Percentiles rank a stretch among this genome's conserved stretches.
These are phyloP conservation scores for Alethe castanea DNA, from an alignment of 2,113 vertebrate genomes.

Conservation along the genomic window DNA sequence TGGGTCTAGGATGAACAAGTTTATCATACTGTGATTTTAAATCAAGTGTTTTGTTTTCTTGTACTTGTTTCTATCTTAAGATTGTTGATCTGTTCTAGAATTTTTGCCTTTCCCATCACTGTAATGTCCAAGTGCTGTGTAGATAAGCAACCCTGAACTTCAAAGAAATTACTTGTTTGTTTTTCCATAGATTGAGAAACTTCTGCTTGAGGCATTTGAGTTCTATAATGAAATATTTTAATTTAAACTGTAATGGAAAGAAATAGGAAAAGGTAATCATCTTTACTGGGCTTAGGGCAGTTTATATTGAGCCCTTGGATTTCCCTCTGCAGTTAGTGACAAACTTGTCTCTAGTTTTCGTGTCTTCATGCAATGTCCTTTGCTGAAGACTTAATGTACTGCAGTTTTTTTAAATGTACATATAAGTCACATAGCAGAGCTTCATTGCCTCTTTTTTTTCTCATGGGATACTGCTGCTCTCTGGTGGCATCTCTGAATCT, in stretches of 20 bases:
- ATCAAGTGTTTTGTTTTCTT: neutral
- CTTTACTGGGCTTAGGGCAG: neutral
- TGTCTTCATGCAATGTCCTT: neutral
- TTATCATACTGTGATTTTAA: neutral
- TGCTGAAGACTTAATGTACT: neutral
- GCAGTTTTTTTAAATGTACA: neutral
- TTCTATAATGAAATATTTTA: neutral
- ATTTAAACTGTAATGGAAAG: neutral
- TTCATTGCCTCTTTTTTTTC: neutral
- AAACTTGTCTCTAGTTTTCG: neutral
- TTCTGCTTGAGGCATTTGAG: neutral
- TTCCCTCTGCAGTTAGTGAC: neutral
- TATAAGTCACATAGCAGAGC: neutral
- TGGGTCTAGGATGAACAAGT: neutral
- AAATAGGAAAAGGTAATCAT: neutral
- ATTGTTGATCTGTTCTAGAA: neutral
- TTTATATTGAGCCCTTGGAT: neutral
- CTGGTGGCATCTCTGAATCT: constrained; percentile 30
- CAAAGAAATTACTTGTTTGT: neutral
- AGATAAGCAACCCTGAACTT: neutral
- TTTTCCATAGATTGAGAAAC: neutral
- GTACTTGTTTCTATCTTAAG: neutral
- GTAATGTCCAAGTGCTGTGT: neutral
- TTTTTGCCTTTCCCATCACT: neutral
- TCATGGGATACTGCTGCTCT: constrained; percentile 33